Evolutionary conservation across 1,140 invertebrate genomes (phyloP), one percentile per base, ranked within the genome.

Genomic region (Drosophila lini): DNA sequence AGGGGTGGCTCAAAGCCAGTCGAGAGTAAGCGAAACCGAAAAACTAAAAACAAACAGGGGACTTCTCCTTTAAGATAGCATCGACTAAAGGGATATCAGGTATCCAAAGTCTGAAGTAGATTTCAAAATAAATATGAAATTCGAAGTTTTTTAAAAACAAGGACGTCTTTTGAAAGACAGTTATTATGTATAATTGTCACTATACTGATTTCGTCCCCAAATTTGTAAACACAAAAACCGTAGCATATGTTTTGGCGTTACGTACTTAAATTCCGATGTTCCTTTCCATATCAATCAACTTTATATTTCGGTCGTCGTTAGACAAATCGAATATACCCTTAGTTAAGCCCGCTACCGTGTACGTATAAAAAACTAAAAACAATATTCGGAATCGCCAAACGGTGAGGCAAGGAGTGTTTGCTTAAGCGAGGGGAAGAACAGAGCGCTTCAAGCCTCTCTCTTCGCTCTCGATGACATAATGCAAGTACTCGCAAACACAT

Each of bases 391-490:
- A 53, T 56, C 59, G 32, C 50, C 44, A 61, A 52, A 8, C 19
- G 16, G 22, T 32, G n/a, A 11, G 31, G n/a, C 32, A 16, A 31
- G 55, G n/a, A 32, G 31, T 15, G 38, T n/a, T 41, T 53, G 50
- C 50, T 36, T 36, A 34, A 58, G 61, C 32, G 40, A 45, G 31
- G 8, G 16, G 28, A 34, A 28, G 13, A n/a, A 52, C n/a, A 44
- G 19, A 36, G 16, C n/a, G 15, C 28, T 13, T n/a, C 38, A 48
- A 42, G 60, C 78, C 71, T 70, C 64, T 70, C 71, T 57, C 47
- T 28, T 50, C 5, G 25, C 45, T 65, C 36, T 36, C 44, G 83
- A 86, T 86, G 83, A 86, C 83, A 86, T 86, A 86, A 88, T 89
- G 64, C 76, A 64, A 56, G 63, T 80, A 80, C 53, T 47, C 52